Evolutionary conservation across 1,140 invertebrate genomes (phyloP).

Genomic region (Aphelinus certus): DNA sequence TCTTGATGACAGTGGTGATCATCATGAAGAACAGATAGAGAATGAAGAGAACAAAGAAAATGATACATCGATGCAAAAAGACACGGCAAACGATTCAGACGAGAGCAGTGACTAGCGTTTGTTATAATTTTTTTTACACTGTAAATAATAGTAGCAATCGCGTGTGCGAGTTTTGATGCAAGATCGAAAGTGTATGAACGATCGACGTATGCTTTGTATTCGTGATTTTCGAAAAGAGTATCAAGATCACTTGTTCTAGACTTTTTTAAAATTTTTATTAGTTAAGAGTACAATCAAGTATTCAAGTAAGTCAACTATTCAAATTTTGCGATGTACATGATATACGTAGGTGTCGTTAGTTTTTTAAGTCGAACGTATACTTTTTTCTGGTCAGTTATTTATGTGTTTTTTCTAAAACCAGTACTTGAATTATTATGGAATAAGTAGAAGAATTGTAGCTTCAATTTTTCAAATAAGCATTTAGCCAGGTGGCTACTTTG

Average conservation of each 20-base stretch:
- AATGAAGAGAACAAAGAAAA: slow-evolving; percentile 18
- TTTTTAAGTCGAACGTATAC: slow-evolving; percentile 11
- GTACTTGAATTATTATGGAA: slow-evolving; percentile 8
- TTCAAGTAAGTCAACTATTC: slow-evolving; percentile 8
- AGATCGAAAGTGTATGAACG: slow-evolving; percentile 31
- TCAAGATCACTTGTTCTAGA: slow-evolving; percentile 1
- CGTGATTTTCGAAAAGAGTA: slow-evolving; percentile 18
- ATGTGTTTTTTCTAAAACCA: slow-evolving; percentile 17
- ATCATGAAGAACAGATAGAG: background rate
- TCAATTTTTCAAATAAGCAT: no score
- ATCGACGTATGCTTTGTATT: slow-evolving; percentile 20
- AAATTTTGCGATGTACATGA: background rate
- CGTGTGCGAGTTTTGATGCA: slow-evolving; percentile 22
- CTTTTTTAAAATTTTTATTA: slow-evolving; percentile 33
- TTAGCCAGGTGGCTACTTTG: no score
- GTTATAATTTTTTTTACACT: slow-evolving; percentile 46
- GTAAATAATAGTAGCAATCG: slow-evolving; percentile 49
- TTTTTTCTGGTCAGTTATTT: slow-evolving; percentile 13
- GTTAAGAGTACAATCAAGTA: slow-evolving; percentile 18
- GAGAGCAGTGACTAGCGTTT: slow-evolving; percentile 59
- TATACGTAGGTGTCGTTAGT: slow-evolving; percentile 3
- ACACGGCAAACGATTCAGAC: slow-evolving; percentile 46
- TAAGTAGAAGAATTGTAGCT: no score
- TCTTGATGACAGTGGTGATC: background rate
- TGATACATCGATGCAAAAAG: slow-evolving; percentile 45